These are phyloP conservation scores for Vannuccia rotundouncinata DNA, from an alignment of 2,888 invertebrate genomes.

Conservation along the genomic window DNA sequence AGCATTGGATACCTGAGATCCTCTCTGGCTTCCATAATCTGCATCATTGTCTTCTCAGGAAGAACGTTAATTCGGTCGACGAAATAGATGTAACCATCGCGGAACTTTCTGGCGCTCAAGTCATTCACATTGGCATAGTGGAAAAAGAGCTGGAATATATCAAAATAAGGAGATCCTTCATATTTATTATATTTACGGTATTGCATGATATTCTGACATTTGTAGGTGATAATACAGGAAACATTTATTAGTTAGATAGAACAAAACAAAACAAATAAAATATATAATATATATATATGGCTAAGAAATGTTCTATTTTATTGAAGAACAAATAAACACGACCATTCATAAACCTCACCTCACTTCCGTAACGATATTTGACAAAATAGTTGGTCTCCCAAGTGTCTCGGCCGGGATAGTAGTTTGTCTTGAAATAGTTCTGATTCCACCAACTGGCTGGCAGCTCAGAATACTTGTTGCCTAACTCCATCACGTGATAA, in stretches of 20 bases:
- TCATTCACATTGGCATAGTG: not conserved
- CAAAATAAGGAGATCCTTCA: too few species aligned
- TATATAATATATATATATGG: not conserved
- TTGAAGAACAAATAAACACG: too few species aligned
- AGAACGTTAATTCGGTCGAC: conserved; percentile 31
- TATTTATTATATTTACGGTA: too few species aligned
- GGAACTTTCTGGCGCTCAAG: not conserved
- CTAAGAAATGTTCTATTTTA: not conserved
- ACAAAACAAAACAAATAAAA: not conserved
- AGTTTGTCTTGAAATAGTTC: conserved; percentile 25
- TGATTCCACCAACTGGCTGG: not conserved
- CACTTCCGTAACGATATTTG: not conserved
- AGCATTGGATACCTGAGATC: conserved; percentile 31
- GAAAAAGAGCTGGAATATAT: conserved; percentile 32
- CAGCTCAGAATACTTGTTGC: not conserved
- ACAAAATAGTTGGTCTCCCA: conserved; percentile 16
- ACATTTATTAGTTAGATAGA: not conserved
- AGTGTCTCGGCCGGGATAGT: not conserved
- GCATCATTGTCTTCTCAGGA: conserved; percentile 26
- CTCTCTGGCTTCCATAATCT: not conserved
- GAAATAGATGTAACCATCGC: conserved; percentile 25
- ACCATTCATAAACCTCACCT: conserved; percentile 5
- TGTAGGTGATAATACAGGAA: too few species aligned
- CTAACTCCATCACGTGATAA: conserved; percentile 10
- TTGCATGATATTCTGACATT: too few species aligned